Base-by-base conservation (phyloP, 2,113 vertebrate species). In the Odobenus rosmarus region DNA sequence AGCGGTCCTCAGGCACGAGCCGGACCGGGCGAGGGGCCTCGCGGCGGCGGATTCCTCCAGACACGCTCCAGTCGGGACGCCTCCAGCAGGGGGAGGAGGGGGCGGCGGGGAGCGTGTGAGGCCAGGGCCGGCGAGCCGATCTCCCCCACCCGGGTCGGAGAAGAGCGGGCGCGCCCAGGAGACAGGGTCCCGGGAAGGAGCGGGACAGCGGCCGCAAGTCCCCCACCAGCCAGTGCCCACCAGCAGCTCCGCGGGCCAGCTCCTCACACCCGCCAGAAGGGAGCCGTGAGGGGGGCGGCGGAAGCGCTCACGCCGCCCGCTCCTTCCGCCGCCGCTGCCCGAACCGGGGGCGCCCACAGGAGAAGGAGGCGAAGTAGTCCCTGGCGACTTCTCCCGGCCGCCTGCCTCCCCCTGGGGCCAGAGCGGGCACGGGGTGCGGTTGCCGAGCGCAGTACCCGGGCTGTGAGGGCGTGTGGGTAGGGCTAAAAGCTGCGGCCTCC, bases 341-440 rank as follows among this genome's bases (percentile, higher is more conserved):
- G 82, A 89, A 53, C 81, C 96, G 80, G 94, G 96, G 97, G 97
- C 95, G 95, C 97, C 93, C 95, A 96, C 96, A 92, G 89, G 96
- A 95, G 97, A 64, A 71, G 72, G 91, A 94, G 95, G 95, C 95
- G 92, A 98, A 98, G 96, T 98, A 98, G 98, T 98, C 97, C 98
- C 98, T 97, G 72, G 95, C 96, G 97, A 95, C 91, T 90, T 81
- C 76, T 79, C 72, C 77, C 2, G 64, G 53, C 51, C n/a, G 46
- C 88, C 5, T 3, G 93, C 88, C 69, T 26, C 7, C 62, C 83
- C 49, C 9, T 7, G 31, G 61, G n/a, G 64, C 59, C 21, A 0
- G 15, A 23, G 59, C n/a, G 26, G 79, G 31, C 51, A 4, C 33
- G 23, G 82, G 82, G 39, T 21, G 77, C 61, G 80, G 85, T 26